Conservation (phyloP, 2,113 vertebrate species). For the Hippocampus mohnikei region DNA sequence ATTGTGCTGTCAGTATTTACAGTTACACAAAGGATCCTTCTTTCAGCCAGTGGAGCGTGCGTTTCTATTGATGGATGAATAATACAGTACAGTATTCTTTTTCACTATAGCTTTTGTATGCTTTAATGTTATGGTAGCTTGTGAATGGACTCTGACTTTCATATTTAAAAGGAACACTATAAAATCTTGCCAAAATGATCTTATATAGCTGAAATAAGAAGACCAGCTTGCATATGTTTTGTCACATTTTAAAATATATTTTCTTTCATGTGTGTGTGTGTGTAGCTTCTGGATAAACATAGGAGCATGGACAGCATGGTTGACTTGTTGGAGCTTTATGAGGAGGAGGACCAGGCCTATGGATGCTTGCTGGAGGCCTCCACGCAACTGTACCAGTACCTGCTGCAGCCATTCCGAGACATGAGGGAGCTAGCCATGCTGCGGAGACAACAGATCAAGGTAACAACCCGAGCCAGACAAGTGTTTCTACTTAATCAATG, state of each 20-base stretch:
- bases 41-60: constrained; percentile 9
- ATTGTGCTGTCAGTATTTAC: constrained; percentile 29
- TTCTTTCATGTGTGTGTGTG: neutral
- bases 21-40: constrained; percentile 32
- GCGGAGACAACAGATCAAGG: constrained; percentile 97
- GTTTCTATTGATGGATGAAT: constrained; percentile 14
- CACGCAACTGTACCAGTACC: constrained; percentile 92
- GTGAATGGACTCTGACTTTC: neutral
- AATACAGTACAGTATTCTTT: neutral
- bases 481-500: neutral
- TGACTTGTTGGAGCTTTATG: constrained; percentile 87
- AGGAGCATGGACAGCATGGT: constrained; percentile 90
- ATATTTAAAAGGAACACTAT: neutral
- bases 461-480: constrained; percentile 44
- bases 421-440: constrained; percentile 98
- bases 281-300: constrained; percentile 90
- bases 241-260: neutral
- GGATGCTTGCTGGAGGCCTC: constrained; percentile 87
- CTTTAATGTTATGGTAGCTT: neutral
- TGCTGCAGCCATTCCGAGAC: constrained; percentile 95
- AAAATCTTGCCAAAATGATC: neutral
- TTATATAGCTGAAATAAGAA: neutral
- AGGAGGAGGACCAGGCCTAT: constrained; percentile 92
- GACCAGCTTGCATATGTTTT: neutral
- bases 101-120: neutral